Evolutionary conservation across 1,140 invertebrate genomes (phyloP), one percentile per base, ranked within the genome.

Genomic region (Zeugodacus cucurbitae): DNA sequence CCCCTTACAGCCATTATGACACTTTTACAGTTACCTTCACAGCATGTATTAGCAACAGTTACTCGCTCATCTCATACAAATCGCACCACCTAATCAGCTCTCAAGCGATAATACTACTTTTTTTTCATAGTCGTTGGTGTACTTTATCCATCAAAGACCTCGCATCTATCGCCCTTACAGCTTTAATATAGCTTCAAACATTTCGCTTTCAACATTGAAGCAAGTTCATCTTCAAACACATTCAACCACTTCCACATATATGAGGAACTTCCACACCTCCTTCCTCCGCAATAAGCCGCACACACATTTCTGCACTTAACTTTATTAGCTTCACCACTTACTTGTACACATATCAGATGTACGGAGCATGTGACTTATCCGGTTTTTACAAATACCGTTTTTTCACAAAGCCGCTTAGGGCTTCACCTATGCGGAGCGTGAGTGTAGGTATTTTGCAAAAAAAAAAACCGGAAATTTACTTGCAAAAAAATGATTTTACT

Each of bases 291-390:
- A n/a, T n/a, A n/a, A n/a, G n/a, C 1, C 7, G 3, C 44, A 22
- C 34, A 22, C 20, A 74, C 67, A 74, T 74, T 74, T 32, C 34
- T 48, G 41, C 41, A 26, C 37, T 82, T 82, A 41, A 82, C 41
- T 82, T 48, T 82, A 82, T 82, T 82, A 82, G 37, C 74, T 44
- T 82, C n/a, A 82, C 37, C 41, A 74, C 70, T 41, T 74, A 74
- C 32, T 34, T 17, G 26, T 22, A 26, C n/a, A 62, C n/a, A n/a
- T n/a, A n/a, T n/a, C n/a, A n/a, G n/a, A n/a, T n/a, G n/a, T n/a
- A n/a, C n/a, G n/a, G n/a, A 26, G 67, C 20, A 74, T 37, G 34
- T 74, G 67, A 20, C 67, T 74, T 74, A 74, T 34, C 32, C 34
- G 32, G 20, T 22, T 74, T 37, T 37, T 37, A 41, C 17, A 74